Evolutionary conservation across 2,888 invertebrate species (phyloP), one percentile per base, ranked within the genome.

Genomic region (Pilophorus perplexus): DNA sequence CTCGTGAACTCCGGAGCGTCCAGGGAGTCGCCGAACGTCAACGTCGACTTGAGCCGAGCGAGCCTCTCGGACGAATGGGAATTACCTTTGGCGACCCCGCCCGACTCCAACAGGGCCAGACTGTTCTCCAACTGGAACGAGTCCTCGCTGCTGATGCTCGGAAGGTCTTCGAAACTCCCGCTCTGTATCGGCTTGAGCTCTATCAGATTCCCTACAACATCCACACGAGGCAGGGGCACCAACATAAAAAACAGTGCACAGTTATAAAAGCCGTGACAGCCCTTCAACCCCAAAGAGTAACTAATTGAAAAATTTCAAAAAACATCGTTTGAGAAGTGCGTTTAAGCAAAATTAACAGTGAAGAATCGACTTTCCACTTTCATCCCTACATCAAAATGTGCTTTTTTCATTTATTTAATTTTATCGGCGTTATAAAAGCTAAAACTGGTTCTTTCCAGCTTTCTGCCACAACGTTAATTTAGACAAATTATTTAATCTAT

Each of bases 1-100:
- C 73, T 72, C 62, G 73, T 72, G 66, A 74, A 71, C 60, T 74
- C 73, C 67, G 74, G 73, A 64, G 74, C 74, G 67, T 75, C 75
- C 55, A 66, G 71, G 67, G 72, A 72, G 71, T 71, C 69, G 67
- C 68, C 68, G 67, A 72, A 73, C 8, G 72, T 72, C 12, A 74
- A 62, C 14, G 74, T 73, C 0, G 73, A 73, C 65, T 73, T 74
- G n/a, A 74, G 69, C 42, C 72, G 57, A 1, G 71, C 71, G 37
- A 74, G 67, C 23, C 72, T 64, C 64, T 70, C 72, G 25, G 59
- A 52, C 3, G 66, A 66, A 27, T 44, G 44, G 12, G 68, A 40
- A 52, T 55, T 38, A 22, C 38, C 48, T 25, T 48, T 54, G 16
- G 22, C 33, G 28, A n/a, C 12, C 23, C 28, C 46, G 20, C 28